Percentiles rank a stretch among this genome's conserved stretches.
These are phyloP conservation scores for Gorsachius magnificus DNA, from an alignment of 2,797 vertebrate genomes.

Conservation along the genomic window DNA sequence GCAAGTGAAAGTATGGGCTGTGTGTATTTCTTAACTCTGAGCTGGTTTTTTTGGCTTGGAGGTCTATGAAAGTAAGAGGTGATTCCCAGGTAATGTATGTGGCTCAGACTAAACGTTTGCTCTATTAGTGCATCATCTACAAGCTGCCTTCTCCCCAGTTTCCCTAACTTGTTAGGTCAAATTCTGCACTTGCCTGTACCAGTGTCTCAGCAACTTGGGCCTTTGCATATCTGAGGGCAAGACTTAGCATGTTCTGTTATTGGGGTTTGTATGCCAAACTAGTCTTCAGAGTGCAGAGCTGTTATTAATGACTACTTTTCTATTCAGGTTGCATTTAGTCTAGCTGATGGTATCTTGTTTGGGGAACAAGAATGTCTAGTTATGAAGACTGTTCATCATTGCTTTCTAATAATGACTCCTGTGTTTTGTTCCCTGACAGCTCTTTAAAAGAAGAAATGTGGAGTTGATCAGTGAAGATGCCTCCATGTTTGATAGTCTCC, in stretches of 20 bases:
- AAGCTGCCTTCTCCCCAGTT: neutral
- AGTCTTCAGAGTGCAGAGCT: neutral
- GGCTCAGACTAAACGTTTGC: neutral
- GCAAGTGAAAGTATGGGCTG: neutral
- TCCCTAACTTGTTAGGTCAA: neutral
- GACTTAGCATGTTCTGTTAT: neutral
- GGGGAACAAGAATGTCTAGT: neutral
- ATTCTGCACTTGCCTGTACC: neutral
- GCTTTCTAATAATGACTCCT: neutral
- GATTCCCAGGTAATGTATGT: neutral
- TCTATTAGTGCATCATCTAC: neutral
- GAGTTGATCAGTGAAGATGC: constrained; percentile 92
- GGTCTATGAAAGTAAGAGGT: neutral
- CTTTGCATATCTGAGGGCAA: neutral
- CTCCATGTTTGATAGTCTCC: constrained; percentile 90
- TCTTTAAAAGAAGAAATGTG: constrained; percentile 98
- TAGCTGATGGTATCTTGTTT: neutral
- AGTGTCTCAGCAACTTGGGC: neutral
- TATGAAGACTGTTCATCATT: neutral
- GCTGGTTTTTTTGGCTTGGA: neutral
- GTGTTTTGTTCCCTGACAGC: constrained; percentile 73
- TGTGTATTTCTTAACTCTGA: neutral
- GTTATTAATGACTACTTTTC: neutral
- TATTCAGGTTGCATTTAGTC: neutral
- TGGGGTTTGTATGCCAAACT: neutral